Evolutionary conservation across 2,888 invertebrate genomes (phyloP).

Genomic region (Oscheius sp.): DNA sequence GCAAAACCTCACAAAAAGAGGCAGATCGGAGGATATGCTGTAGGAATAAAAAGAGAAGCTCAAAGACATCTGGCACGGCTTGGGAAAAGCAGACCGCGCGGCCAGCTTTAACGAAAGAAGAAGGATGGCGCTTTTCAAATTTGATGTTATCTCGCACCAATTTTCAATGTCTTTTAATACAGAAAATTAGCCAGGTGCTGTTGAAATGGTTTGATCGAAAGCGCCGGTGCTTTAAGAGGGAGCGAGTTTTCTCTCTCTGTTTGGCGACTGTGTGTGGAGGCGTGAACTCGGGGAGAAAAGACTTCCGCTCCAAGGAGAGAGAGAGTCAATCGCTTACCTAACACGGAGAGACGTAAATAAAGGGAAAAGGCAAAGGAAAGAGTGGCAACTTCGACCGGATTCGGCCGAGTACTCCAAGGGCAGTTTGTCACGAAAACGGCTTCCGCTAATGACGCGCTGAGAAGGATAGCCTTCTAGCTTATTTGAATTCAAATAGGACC

Average conservation of each 20-base stretch:
- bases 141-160: too few relatives aligned
- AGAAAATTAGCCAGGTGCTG: too few relatives aligned
- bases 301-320: neutral
- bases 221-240: too few relatives aligned
- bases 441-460: neutral
- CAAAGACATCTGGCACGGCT: conserved; percentile 12
- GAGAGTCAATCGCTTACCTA: neutral
- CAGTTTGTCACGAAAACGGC: conserved; percentile 2
- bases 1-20: neutral
- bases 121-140: too few relatives aligned
- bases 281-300: conserved; percentile 10
- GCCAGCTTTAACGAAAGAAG: too few relatives aligned
- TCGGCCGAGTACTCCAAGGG: neutral
- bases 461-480: too few relatives aligned
- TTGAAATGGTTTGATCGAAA: too few relatives aligned
- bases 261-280: conserved; percentile 13
- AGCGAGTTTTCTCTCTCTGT: conserved; percentile 10
- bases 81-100: too few relatives aligned
- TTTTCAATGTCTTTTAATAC: too few relatives aligned
- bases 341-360: neutral
- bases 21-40: conserved; percentile 2
- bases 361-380: neutral
- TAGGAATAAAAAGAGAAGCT: neutral
- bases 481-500: neutral
- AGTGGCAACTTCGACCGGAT: neutral